Conservation (phyloP, 2,797 vertebrate genomes). For the Gallinago stenura region DNA sequence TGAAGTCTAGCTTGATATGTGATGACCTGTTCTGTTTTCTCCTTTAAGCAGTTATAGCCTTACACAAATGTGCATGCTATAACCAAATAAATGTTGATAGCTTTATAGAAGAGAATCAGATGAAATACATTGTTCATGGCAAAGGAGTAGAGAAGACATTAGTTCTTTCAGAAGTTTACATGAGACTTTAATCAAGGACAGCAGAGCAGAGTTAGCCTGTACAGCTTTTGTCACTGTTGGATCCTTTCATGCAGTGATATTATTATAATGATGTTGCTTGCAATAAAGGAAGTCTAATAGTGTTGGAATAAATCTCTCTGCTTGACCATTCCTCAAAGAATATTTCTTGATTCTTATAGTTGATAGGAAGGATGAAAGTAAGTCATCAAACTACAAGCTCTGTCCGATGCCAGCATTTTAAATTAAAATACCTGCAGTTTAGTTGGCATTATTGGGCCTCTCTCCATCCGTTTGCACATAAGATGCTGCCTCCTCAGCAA, state of each 20-base stretch:
- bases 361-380: neutral
- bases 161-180: neutral
- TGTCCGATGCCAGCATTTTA: neutral
- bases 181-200: neutral
- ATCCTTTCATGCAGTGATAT: neutral
- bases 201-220: neutral
- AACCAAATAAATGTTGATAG: neutral
- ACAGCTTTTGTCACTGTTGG: neutral
- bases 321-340: neutral
- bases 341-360: neutral
- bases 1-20: neutral
- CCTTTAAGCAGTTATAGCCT: neutral
- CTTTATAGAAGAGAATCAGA: neutral
- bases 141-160: neutral
- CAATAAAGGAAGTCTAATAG: neutral
- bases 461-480: neutral
- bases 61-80: neutral
- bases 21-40: neutral
- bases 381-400: neutral
- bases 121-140: neutral
- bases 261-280: neutral
- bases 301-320: neutral
- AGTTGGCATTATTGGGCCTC: neutral
- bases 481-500: neutral
- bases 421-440: neutral